These are phyloP conservation scores for Charanyca ferruginea DNA, from an alignment of 2,888 invertebrate species.

Conservation along the genomic window DNA sequence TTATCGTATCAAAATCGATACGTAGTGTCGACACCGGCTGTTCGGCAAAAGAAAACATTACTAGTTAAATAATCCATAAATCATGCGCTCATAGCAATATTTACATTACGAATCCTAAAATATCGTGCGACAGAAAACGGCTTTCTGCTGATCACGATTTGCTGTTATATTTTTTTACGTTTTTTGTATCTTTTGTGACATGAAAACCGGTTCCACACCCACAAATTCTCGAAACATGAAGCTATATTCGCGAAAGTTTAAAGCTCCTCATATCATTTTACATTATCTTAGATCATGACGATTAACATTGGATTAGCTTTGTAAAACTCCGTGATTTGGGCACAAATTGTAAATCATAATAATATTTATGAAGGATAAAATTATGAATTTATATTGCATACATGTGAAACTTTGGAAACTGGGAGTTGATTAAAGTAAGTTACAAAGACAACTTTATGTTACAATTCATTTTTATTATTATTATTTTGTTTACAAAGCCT, in stretches of 20 bases:
- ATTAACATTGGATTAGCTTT: conserved; percentile 49
- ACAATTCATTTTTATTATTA: conserved; percentile 1
- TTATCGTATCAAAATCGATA: conserved; percentile 47
- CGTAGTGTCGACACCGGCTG: conserved; percentile 68
- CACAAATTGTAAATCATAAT: conserved; percentile 34
- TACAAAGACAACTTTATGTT: conserved; percentile 5
- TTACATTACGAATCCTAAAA: conserved; percentile 80
- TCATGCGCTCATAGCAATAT: conserved; percentile 81
- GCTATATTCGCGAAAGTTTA: conserved; percentile 73
- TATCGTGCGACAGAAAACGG: conserved; percentile 72
- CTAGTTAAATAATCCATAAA: conserved; percentile 83
- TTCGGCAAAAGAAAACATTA: conserved; percentile 72
- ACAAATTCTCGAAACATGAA: conserved; percentile 69
- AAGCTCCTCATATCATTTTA: conserved; percentile 43
- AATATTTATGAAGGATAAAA: conserved; percentile 25
- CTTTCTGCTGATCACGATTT: conserved; percentile 61
- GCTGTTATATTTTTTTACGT: conserved; percentile 63
- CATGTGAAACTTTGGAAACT: conserved; percentile 34
- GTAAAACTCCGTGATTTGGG: conserved; percentile 7
- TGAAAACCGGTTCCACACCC: conserved; percentile 81
- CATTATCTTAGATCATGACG: conserved; percentile 45
- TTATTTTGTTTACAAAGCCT: conserved; percentile 6
- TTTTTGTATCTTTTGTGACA: conserved; percentile 66
- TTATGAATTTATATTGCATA: conserved; percentile 26
- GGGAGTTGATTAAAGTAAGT: not conserved